A percentile compares a stretch with the other conserved stretches of the same genome.
phyloP scores from a whole-genome alignment of 2,888 invertebrate genomes.

The Acanthosepion lycidas region DNA sequence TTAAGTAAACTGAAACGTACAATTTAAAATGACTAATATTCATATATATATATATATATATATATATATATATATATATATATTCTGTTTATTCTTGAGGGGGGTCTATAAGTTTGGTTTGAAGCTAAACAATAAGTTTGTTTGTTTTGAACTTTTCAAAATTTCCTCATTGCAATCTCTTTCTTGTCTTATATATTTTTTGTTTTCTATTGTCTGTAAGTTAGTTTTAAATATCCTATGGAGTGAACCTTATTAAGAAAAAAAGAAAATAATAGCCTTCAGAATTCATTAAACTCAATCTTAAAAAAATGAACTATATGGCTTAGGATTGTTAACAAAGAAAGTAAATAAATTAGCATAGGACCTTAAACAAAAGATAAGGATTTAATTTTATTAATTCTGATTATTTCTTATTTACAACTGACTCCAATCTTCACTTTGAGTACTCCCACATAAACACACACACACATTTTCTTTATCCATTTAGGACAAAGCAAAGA shows the following conservation, averaged over 20 bases:
- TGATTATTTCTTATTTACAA: not conserved
- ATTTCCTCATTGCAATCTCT: too few species aligned
- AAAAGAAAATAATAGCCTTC: not conserved
- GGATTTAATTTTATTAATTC: not conserved
- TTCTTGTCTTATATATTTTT: too few species aligned
- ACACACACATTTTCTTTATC: not conserved
- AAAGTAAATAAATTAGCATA: not conserved
- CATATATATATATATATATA: too few species aligned
- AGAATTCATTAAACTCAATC: not conserved
- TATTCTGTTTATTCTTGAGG: too few species aligned
- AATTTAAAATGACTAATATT: too few species aligned
- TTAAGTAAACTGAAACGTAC: too few species aligned
- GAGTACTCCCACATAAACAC: not conserved
- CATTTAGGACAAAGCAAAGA: not conserved
- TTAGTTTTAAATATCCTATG: not conserved
- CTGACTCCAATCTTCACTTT: conserved; percentile 15
- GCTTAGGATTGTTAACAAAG: not conserved
- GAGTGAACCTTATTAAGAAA: not conserved
- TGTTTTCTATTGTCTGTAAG: not conserved
- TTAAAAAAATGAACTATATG: not conserved
- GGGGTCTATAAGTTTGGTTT: too few species aligned
- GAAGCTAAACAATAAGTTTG: too few species aligned
- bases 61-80: too few species aligned
- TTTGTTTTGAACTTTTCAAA: too few species aligned
- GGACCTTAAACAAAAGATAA: not conserved